These are phyloP conservation scores for Malurus elegans DNA, from an alignment of 2,113 vertebrate genomes.

Conservation along the genomic window DNA sequence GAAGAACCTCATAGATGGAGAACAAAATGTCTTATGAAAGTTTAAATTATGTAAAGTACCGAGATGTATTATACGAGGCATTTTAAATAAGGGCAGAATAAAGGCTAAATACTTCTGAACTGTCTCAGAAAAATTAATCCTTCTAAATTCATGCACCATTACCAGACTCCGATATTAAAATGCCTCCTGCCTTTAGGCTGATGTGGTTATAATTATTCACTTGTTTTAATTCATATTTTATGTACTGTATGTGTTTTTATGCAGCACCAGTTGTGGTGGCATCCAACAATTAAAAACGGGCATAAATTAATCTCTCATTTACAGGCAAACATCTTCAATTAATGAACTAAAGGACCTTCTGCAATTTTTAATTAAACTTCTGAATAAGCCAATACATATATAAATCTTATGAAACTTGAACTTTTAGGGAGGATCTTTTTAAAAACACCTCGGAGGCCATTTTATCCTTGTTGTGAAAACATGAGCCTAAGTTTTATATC, in stretches of 20 bases:
- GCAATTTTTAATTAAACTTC: slow-evolving; percentile 44
- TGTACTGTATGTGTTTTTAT: slow-evolving; percentile 19
- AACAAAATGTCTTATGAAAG: slow-evolving; percentile 34
- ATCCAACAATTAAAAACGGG: slow-evolving; percentile 54
- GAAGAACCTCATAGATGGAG: neutral
- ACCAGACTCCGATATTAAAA: slow-evolving; percentile 47
- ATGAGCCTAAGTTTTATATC: neutral
- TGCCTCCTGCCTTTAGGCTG: slow-evolving; percentile 40
- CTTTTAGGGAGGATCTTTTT: slow-evolving; percentile 5
- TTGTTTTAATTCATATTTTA: slow-evolving; percentile 58
- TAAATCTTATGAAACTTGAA: neutral
- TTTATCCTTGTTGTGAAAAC: neutral
- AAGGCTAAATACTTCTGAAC: slow-evolving; percentile 61
- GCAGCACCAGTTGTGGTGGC: neutral
- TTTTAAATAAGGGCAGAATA: slow-evolving; percentile 55
- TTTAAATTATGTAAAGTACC: slow-evolving; percentile 54
- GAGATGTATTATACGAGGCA: slow-evolving; percentile 15
- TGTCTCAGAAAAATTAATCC: slow-evolving; percentile 54
- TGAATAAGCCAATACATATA: neutral
- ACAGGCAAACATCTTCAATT: slow-evolving; percentile 25
- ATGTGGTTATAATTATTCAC: slow-evolving; percentile 49
- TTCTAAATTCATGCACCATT: slow-evolving; percentile 56
- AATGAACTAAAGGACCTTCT: slow-evolving; percentile 29
- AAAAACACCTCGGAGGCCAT: neutral
- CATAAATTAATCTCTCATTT: slow-evolving; percentile 55